These are phyloP conservation scores for Crotalus viridis DNA, from an alignment of 2,113 vertebrate genomes.

Conservation along the genomic window DNA sequence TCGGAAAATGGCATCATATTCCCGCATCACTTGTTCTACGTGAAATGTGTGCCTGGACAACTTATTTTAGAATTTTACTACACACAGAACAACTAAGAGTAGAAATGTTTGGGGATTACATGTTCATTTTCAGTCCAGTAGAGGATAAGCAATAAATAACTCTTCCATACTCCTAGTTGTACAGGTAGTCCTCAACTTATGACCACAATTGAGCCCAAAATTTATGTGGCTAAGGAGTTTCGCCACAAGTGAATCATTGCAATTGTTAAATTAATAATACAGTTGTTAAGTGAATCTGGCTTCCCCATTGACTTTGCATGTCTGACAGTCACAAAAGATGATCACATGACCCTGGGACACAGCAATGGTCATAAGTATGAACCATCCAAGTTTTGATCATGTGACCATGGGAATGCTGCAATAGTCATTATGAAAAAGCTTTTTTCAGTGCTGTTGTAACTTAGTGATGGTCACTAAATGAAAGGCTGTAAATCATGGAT, in stretches of 20 bases:
- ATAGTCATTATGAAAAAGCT: neutral
- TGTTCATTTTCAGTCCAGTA: neutral
- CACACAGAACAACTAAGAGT: neutral
- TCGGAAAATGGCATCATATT: neutral
- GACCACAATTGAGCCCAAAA: neutral
- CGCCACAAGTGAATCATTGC: neutral
- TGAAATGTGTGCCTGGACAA: neutral
- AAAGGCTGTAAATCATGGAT: neutral
- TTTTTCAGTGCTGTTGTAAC: neutral
- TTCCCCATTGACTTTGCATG: neutral
- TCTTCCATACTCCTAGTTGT: neutral
- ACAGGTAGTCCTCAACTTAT: neutral
- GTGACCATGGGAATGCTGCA: neutral
- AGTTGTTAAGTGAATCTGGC: neutral
- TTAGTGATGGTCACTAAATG: neutral
- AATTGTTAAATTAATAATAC: neutral
- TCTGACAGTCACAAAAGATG: neutral
- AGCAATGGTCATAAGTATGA: neutral
- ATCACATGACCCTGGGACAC: too few species aligned
- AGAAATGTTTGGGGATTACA: neutral
- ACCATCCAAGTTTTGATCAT: neutral
- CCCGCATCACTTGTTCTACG: neutral
- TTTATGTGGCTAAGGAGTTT: neutral
- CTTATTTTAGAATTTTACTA: neutral
- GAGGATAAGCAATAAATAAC: neutral